Evolutionary conservation across 2,888 invertebrate genomes (phyloP), one percentile per base, ranked within the genome.

Genomic region (Polymixis flavicincta): DNA sequence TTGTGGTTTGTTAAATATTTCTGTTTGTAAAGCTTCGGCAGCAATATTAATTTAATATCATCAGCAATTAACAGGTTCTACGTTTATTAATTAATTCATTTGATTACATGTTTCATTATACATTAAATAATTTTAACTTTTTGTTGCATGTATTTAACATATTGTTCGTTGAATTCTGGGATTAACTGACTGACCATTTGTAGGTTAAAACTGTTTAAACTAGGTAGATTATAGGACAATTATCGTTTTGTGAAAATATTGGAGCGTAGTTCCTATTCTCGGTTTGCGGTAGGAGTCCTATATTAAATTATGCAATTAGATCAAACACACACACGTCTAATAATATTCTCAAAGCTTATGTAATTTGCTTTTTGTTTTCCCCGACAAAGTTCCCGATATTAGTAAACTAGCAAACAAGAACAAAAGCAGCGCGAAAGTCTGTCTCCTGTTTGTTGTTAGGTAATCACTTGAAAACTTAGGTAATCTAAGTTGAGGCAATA

Each of bases 401-500:
- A 74, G 28, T 60, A 25, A 74, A 69, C 61, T 48, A 42, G 52
- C 65, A 14, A 54, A 71, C 57, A 59, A 71, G 57, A 59, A 67
- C 66, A 68, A 64, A 42, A 55, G 7, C 55, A 28, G 25, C 22
- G n/a, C 7, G 9, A 22, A 42, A 59, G 59, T 17, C 32, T 32
- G 52, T 67, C 37, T n/a, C 28, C 19, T 32, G 59, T 25, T 25
- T 13, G 65, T 55, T 57, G 72, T 72, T 69, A 25, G 28, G 65
- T 52, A 55, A 64, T 65, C 64, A 68, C 67, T 74, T 67, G 22
- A 48, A 19, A 82, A 82, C 75, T 79, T 64, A 54, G 6, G 13
- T 76, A 52, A 79, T 82, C 69, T 72, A 79, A 82, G 69, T 83
- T 70, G 42, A 19, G 57, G 48, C 61, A 55, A 60, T 45, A 25